Evolutionary conservation across 2,113 vertebrate species (phyloP).

Genomic region (Apteryx owenii): DNA sequence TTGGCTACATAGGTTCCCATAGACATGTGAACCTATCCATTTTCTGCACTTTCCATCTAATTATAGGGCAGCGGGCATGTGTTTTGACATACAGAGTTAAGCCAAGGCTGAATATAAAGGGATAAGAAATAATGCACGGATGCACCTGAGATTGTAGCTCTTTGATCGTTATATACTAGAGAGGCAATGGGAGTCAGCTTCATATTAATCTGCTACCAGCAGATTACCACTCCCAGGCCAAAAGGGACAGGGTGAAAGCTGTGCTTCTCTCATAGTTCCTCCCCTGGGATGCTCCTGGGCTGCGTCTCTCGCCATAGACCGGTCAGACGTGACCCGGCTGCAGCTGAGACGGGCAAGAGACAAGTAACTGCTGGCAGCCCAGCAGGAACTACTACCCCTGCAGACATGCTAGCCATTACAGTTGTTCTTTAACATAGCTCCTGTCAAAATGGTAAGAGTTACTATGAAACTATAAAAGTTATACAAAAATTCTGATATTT

Average conservation of each 20-base stretch:
- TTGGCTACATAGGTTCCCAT: background rate
- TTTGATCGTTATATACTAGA: too few species aligned
- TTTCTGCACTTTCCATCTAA: background rate
- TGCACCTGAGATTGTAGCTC: background rate
- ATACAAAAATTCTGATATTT: background rate
- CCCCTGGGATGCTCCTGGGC: background rate
- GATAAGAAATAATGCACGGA: background rate
- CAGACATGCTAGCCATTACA: too few species aligned
- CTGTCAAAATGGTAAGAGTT: background rate
- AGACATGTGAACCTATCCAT: background rate
- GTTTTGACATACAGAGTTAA: background rate
- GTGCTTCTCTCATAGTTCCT: background rate
- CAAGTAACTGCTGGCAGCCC: accelerated
- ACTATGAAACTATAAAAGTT: background rate
- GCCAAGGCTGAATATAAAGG: background rate
- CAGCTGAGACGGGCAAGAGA: background rate
- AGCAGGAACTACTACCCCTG: background rate
- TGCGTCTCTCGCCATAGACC: background rate
- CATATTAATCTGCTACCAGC: too few species aligned
- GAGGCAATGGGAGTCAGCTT: too few species aligned
- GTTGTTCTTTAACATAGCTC: too few species aligned
- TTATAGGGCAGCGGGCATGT: background rate
- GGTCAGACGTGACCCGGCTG: background rate
- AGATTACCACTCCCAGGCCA: too few species aligned
- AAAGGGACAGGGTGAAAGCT: background rate